phyloP scores from a whole-genome alignment of 2,797 vertebrate species.

The Acrocephalus scirpaceus region DNA sequence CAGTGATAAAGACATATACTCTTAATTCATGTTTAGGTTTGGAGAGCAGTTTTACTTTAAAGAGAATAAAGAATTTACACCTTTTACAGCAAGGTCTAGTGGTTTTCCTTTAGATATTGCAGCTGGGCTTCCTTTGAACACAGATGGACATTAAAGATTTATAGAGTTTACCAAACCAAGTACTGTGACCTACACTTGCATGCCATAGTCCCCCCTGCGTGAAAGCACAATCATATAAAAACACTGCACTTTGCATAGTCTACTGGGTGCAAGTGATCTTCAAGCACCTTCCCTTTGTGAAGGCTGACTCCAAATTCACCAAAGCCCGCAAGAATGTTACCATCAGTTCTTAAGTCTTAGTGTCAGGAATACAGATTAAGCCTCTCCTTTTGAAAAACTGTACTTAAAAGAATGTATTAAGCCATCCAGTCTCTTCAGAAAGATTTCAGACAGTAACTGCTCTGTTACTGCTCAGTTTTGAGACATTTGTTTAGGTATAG shows the following conservation, averaged over 20 bases:
- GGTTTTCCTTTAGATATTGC: background rate
- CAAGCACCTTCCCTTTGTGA: background rate
- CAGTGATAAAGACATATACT: background rate
- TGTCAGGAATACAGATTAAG: background rate
- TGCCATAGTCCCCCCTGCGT: background rate
- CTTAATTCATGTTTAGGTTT: background rate
- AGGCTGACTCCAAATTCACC: background rate
- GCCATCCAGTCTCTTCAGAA: background rate
- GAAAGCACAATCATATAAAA: background rate
- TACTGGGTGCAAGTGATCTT: background rate
- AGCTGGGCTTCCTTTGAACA: background rate
- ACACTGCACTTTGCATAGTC: background rate
- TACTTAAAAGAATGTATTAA: background rate
- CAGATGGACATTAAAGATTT: background rate
- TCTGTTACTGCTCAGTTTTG: background rate
- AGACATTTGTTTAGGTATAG: background rate
- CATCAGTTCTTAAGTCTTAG: background rate
- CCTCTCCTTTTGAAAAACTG: background rate
- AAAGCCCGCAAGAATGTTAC: background rate
- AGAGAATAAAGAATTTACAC: background rate
- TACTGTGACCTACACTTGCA: background rate
- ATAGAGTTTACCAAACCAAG: background rate
- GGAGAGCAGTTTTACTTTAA: background rate
- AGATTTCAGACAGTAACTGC: background rate
- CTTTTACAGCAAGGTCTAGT: background rate